phyloP scores from a whole-genome alignment of 2,113 vertebrate species.

The Phoxinus phoxinus region DNA sequence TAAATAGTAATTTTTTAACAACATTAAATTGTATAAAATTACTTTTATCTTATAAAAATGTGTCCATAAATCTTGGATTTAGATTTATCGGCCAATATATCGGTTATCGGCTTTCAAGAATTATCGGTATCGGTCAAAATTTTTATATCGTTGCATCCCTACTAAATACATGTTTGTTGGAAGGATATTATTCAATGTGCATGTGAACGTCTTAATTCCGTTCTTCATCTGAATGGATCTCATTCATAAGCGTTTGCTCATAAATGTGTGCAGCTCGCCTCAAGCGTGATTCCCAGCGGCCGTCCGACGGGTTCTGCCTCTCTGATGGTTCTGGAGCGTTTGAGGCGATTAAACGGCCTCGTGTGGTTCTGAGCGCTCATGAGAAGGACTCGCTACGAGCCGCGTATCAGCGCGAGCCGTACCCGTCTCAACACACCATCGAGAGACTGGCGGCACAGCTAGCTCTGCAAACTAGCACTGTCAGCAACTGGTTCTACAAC shows the following conservation, averaged over 20 bases:
- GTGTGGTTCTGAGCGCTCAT: conserved; percentile 89
- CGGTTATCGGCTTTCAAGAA: too few relatives aligned
- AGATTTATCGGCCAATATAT: too few relatives aligned
- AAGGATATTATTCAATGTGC: not conserved
- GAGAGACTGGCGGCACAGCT: conserved; percentile 93
- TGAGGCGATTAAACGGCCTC: conserved; percentile 80
- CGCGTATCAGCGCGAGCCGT: conserved; percentile 92
- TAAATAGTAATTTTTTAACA: too few relatives aligned
- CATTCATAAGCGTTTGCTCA: not conserved
- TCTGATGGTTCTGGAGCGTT: conserved; percentile 71
- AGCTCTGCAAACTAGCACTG: conserved; percentile 93
- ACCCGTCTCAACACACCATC: conserved; percentile 94
- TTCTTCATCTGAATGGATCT: too few relatives aligned
- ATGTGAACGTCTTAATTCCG: not conserved
- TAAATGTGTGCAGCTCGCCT: conserved; percentile 79
- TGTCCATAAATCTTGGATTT: too few relatives aligned
- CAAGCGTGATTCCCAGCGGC: conserved; percentile 88
- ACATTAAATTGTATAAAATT: too few relatives aligned
- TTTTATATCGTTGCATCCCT: too few relatives aligned
- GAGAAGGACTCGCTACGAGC: conserved; percentile 92
- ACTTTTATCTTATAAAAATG: too few relatives aligned
- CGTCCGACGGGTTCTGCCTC: conserved; percentile 77
- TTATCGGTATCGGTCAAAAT: too few relatives aligned
- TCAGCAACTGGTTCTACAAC: conserved; percentile 99
- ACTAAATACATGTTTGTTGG: too few relatives aligned